These are phyloP conservation scores for Pseudonaja textilis DNA, from an alignment of 2,113 vertebrate species.

Conservation along the genomic window DNA sequence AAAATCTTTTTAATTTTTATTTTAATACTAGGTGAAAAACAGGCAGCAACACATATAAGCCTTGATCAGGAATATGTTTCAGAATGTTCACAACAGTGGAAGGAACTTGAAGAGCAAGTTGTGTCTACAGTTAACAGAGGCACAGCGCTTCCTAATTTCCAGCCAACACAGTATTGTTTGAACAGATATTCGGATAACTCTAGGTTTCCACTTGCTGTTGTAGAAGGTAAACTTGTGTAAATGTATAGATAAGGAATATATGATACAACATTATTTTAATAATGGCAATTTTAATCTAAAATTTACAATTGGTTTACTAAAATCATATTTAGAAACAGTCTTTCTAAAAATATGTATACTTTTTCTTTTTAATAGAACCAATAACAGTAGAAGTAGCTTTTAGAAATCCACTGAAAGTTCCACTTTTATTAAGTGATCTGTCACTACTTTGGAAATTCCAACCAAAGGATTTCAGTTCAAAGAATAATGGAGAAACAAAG, in stretches of 20 bases:
- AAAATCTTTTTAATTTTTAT: background rate
- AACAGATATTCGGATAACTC: conserved; percentile 91
- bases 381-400: conserved; percentile 92
- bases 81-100: conserved; percentile 88
- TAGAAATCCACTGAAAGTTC: conserved; percentile 92
- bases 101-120: conserved; percentile 88
- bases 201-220: conserved; percentile 84
- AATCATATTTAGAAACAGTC: background rate
- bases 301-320: background rate
- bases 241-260: background rate
- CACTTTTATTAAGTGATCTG: conserved; percentile 84
- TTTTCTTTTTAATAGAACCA: conserved; percentile 78
- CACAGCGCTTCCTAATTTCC: conserved; percentile 76
- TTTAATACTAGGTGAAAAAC: conserved; percentile 84
- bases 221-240: conserved; percentile 78
- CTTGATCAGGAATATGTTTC: conserved; percentile 94
- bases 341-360: background rate
- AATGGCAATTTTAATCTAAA: background rate
- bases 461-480: conserved; percentile 69
- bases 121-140: conserved; percentile 84
- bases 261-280: background rate
- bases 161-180: conserved; percentile 90
- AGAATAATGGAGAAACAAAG: conserved; percentile 63
- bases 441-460: conserved; percentile 93
- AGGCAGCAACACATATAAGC: conserved; percentile 92